These are phyloP conservation scores for Bombus waltoni DNA, from an alignment of 1,140 invertebrate species.

Conservation along the genomic window DNA sequence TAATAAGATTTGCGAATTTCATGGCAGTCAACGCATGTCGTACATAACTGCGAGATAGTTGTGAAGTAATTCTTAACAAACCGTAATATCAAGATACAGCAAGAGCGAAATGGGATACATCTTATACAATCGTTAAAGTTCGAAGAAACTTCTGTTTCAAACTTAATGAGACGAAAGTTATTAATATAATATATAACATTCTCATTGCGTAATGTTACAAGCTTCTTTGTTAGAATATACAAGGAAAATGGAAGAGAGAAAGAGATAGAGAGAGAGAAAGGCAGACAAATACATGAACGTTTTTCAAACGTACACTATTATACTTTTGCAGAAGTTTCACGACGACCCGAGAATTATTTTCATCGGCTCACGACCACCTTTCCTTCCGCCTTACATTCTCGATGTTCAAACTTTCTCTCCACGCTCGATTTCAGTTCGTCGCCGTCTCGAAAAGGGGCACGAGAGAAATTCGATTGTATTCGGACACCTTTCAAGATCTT, in stretches of 20 bases:
- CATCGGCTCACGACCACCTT: not conserved
- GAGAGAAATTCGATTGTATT: not conserved
- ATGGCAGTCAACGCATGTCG: too few relatives aligned
- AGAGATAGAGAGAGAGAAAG: too few relatives aligned
- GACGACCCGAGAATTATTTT: slow-evolving; percentile 2
- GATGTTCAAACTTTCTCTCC: not conserved
- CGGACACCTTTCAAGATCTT: not conserved
- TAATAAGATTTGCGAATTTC: too few relatives aligned
- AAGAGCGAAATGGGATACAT: too few relatives aligned
- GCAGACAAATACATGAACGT: not conserved
- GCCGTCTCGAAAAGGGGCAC: not conserved
- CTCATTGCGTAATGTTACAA: not conserved
- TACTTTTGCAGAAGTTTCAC: not conserved
- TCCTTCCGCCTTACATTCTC: not conserved
- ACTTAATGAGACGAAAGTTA: not conserved
- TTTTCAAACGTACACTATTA: not conserved
- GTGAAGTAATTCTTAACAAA: too few relatives aligned
- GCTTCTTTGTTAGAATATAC: not conserved
- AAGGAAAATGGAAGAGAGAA: too few relatives aligned
- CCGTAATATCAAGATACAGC: too few relatives aligned
- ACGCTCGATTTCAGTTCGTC: slow-evolving; percentile 1
- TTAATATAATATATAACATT: not conserved
- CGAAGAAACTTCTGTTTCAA: not conserved
- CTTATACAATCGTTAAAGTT: not conserved
- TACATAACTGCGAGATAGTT: too few relatives aligned